A percentile compares a stretch with the other conserved stretches of the same genome.
Conservation (phyloP, 2,113 vertebrate species). For the Mus pahari region DNA sequence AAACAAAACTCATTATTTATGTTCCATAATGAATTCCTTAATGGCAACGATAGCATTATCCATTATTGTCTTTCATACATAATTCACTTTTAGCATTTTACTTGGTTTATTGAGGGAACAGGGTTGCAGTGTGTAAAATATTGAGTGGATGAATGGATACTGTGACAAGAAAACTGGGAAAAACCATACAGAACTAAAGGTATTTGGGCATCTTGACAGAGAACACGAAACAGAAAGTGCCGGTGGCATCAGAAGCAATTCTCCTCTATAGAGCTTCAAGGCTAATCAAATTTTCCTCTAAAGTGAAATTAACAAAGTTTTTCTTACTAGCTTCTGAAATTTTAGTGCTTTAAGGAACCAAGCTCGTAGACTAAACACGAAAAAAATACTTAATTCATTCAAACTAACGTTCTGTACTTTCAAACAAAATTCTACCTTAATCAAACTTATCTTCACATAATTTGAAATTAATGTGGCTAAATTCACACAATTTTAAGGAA, state of each 20-base stretch:
- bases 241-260: neutral
- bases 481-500: slow-evolving; percentile 1
- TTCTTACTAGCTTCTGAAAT: neutral
- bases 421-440: neutral
- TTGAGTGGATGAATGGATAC: neutral
- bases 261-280: neutral
- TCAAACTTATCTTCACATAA: neutral
- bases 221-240: rapidly evolving
- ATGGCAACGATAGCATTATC: slow-evolving; percentile 60
- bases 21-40: slow-evolving; percentile 80
- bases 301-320: neutral
- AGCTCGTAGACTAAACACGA: neutral
- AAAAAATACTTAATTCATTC: neutral
- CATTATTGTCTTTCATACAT: neutral
- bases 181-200: neutral
- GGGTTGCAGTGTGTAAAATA: neutral
- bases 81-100: slow-evolving; percentile 19
- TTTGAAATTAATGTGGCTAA: slow-evolving; percentile 5
- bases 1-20: slow-evolving; percentile 68
- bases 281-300: neutral
- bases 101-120: neutral
- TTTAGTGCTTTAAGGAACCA: neutral
- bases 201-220: neutral
- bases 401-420: neutral
- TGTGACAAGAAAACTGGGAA: neutral